Evolutionary conservation across 35 echinoderm and acorn worm species (phyloP).

Genomic region (Amphiura filiformis): DNA sequence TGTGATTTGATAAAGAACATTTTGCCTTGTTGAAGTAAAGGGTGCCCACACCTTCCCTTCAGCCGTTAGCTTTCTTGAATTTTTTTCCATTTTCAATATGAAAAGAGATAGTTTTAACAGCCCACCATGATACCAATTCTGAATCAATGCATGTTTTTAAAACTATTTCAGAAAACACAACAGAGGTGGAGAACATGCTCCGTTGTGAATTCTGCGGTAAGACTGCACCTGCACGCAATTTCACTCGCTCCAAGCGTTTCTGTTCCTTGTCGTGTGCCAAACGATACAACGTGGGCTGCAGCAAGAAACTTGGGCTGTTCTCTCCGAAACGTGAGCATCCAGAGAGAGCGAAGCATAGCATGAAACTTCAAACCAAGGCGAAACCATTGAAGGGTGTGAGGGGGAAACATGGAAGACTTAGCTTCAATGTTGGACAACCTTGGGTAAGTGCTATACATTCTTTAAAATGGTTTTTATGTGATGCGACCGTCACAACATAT

Average conservation of each 20-base stretch:
- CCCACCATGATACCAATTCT: too few relatives aligned
- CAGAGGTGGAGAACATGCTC: slow-evolving; percentile 37
- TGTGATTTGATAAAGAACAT: too few relatives aligned
- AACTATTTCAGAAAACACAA: not conserved
- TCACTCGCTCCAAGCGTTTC: slow-evolving; percentile 94
- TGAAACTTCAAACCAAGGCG: slow-evolving; percentile 77
- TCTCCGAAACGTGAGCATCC: slow-evolving; percentile 68
- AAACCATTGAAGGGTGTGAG: slow-evolving; percentile 80
- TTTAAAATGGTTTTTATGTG: too few relatives aligned
- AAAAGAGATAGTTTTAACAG: too few relatives aligned
- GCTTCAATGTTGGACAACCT: slow-evolving; percentile 74
- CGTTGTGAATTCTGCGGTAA: slow-evolving; percentile 98
- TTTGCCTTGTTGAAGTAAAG: too few relatives aligned
- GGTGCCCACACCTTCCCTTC: too few relatives aligned
- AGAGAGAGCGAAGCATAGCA: slow-evolving; percentile 62
- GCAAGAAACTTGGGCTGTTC: slow-evolving; percentile 84
- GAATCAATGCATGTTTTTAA: too few relatives aligned
- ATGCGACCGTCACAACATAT: too few relatives aligned
- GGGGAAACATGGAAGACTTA: slow-evolving; percentile 85
- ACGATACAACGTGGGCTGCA: slow-evolving; percentile 98
- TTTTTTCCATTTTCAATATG: too few relatives aligned
- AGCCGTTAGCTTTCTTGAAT: too few relatives aligned
- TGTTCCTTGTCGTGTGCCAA: slow-evolving; percentile 99
- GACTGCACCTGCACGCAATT: slow-evolving; percentile 81
- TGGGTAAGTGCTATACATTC: slow-evolving; percentile 75